phyloP scores from a whole-genome alignment of 2,888 invertebrate genomes.

The Mesorhabditis spiculigera region DNA sequence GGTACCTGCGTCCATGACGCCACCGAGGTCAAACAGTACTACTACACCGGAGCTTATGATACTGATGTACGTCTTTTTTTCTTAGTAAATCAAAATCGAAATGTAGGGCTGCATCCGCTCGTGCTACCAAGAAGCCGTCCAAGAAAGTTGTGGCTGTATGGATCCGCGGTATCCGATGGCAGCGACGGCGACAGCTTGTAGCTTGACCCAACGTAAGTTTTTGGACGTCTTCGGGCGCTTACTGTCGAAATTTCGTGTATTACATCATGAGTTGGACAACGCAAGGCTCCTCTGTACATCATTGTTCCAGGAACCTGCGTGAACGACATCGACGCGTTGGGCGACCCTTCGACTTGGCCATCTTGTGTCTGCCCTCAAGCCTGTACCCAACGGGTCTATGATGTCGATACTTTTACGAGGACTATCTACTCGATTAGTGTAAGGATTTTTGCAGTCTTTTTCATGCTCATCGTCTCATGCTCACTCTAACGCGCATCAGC shows the following conservation, averaged over 20 bases:
- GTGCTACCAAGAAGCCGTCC: constrained; percentile 39
- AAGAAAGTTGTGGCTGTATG: constrained; percentile 33
- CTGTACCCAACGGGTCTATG: constrained; percentile 14
- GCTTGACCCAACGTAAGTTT: constrained; percentile 15
- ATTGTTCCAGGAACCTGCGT: constrained; percentile 21
- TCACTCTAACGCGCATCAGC: too few relatives aligned
- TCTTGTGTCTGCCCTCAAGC: constrained; percentile 37
- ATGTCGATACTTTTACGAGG: too few relatives aligned
- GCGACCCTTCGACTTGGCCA: constrained; percentile 38
- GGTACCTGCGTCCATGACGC: constrained; percentile 32
- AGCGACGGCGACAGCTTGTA: constrained; percentile 19
- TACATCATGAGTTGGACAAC: neutral
- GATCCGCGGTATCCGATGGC: constrained; percentile 40
- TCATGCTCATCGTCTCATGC: too few relatives aligned
- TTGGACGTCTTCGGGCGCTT: too few relatives aligned
- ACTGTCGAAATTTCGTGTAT: too few relatives aligned
- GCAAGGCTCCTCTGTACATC: neutral
- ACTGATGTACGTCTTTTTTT: too few relatives aligned
- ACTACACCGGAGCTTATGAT: constrained; percentile 36
- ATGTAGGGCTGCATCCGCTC: constrained; percentile 45
- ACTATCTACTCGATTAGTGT: too few relatives aligned
- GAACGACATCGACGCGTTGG: constrained; percentile 24
- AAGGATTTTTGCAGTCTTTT: too few relatives aligned
- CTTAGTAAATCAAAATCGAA: too few relatives aligned
- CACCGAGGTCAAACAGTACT: constrained; percentile 34